These are phyloP conservation scores for Sardina pilchardus DNA, from an alignment of 2,113 vertebrate species.

Conservation along the genomic window DNA sequence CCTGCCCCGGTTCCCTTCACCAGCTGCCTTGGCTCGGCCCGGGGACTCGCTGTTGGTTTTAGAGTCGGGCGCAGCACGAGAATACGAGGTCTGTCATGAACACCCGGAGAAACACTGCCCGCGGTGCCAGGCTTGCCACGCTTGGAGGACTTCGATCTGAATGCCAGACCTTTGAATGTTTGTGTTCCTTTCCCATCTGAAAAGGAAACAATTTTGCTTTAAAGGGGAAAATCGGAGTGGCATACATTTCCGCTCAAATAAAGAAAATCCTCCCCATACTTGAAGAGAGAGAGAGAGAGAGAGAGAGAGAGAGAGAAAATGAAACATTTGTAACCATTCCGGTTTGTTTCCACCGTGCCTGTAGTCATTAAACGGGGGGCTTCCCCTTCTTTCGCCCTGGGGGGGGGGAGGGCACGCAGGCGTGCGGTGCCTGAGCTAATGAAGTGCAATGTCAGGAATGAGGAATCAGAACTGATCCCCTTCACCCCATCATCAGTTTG, in stretches of 20 bases:
- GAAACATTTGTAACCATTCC: constrained; percentile 18
- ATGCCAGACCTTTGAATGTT: constrained; percentile 59
- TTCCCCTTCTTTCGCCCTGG: not conserved
- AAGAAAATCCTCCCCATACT: constrained; percentile 22
- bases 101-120: constrained; percentile 21
- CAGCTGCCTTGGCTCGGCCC: constrained; percentile 65
- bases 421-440: constrained; percentile 24
- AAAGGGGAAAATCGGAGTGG: constrained; percentile 40
- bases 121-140: constrained; percentile 38
- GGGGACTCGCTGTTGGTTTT: constrained; percentile 33
- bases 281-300: not conserved
- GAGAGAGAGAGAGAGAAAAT: constrained; percentile 4
- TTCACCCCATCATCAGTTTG: constrained; percentile 49
- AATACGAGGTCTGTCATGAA: constrained; percentile 42
- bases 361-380: constrained; percentile 25
- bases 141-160: constrained; percentile 36
- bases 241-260: constrained; percentile 34
- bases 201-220: constrained; percentile 58
- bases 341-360: constrained; percentile 5
- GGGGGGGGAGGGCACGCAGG: not conserved
- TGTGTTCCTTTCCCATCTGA: constrained; percentile 52
- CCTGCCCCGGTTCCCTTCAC: constrained; percentile 56
- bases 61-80: not conserved
- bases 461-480: constrained; percentile 37
- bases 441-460: constrained; percentile 39